phyloP scores from a whole-genome alignment of 1,140 invertebrate species.

The Zaprionus davidi region DNA sequence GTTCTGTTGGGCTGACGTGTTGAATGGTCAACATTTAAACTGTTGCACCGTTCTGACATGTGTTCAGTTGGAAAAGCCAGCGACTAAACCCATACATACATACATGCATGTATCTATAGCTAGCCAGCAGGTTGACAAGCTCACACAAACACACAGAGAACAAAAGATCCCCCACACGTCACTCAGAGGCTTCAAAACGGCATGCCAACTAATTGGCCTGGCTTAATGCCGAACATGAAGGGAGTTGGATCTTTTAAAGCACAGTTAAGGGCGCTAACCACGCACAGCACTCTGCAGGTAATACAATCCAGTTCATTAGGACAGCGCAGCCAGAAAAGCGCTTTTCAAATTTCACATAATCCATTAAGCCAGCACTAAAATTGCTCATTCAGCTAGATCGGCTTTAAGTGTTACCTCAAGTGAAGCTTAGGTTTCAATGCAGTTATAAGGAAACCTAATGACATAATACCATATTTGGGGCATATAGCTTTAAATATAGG shows the following conservation, averaged over 20 bases:
- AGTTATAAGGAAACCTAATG: neutral
- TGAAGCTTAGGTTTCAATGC: neutral
- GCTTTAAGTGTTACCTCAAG: neutral
- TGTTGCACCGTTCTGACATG: conserved; percentile 57
- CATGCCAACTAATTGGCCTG: conserved; percentile 52
- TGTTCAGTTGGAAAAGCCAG: conserved; percentile 39
- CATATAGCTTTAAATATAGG: neutral
- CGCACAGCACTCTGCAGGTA: neutral
- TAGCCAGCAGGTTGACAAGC: conserved; percentile 24
- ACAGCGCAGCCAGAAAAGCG: conserved; percentile 39
- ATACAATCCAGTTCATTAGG: conserved; percentile 59
- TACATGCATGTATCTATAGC: neutral
- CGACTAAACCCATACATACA: conserved; percentile 42
- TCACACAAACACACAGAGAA: neutral
- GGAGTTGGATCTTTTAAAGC: conserved; percentile 38
- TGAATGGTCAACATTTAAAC: conserved; percentile 60
- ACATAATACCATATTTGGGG: neutral
- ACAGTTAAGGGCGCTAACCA: conserved; percentile 31
- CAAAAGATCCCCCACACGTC: neutral
- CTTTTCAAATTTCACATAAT: conserved; percentile 1
- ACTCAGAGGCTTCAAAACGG: conserved; percentile 1
- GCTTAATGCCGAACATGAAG: conserved; percentile 33
- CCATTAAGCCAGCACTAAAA: neutral
- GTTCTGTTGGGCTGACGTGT: conserved; percentile 41
- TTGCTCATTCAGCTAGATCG: neutral